phyloP scores from a whole-genome alignment of 2,888 invertebrate species.

The Hartigia nigra region DNA sequence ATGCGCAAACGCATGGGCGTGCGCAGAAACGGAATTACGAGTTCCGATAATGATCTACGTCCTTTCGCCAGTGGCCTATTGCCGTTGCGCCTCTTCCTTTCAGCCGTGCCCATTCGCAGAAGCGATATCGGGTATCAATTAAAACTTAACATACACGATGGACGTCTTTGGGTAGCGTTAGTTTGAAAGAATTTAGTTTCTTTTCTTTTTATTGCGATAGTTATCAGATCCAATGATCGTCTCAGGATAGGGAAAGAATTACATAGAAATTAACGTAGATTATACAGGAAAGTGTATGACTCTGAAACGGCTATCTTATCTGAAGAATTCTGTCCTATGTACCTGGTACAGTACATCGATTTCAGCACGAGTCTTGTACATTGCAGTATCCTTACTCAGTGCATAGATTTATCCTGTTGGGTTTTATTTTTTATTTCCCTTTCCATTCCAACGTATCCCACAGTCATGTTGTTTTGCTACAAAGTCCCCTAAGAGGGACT shows the following conservation, averaged over 20 bases:
- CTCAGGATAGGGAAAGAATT: not conserved
- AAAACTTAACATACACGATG: constrained; percentile 18
- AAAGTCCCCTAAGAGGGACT: not conserved
- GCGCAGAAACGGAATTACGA: constrained; percentile 14
- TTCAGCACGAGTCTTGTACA: not conserved
- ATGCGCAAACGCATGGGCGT: not conserved
- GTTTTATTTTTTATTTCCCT: not conserved
- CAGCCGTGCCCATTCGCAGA: constrained; percentile 34
- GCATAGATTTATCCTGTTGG: not conserved
- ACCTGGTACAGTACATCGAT: constrained; percentile 5
- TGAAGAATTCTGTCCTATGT: constrained; percentile 35
- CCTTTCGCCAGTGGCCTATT: not conserved
- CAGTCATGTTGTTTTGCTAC: not conserved
- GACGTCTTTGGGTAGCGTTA: not conserved
- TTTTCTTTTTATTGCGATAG: not conserved
- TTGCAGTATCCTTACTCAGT: not conserved
- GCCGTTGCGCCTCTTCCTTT: not conserved
- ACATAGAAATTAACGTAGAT: not conserved
- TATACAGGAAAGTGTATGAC: not conserved
- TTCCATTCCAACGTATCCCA: not conserved
- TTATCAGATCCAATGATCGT: not conserved
- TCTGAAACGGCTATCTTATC: constrained; percentile 39
- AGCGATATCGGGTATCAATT: constrained; percentile 44
- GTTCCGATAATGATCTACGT: constrained; percentile 9
- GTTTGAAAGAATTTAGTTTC: not conserved